These are phyloP conservation scores for Apistogramma diplotaenia DNA, from an alignment of 2,113 vertebrate genomes.

Conservation along the genomic window DNA sequence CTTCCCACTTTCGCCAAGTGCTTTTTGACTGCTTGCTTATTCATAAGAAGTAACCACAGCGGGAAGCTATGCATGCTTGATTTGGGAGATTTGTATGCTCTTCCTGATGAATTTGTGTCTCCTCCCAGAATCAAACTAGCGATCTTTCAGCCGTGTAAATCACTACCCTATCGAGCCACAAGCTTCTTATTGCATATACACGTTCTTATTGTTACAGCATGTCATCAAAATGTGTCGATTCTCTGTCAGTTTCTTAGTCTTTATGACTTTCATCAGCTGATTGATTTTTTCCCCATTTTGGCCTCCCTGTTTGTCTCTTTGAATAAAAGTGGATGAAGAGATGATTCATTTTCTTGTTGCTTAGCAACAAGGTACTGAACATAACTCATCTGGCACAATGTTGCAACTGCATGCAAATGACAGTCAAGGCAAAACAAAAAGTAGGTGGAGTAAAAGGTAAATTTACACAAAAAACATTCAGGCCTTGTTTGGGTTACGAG, in stretches of 20 bases:
- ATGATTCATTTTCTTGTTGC: not conserved
- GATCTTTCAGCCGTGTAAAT: not conserved
- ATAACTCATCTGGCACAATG: not conserved
- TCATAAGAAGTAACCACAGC: no score
- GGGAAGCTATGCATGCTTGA: no score
- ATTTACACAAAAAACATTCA: not conserved
- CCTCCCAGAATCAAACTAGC: no score
- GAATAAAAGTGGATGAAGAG: not conserved
- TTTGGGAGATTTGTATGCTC: no score
- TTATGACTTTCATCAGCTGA: not conserved
- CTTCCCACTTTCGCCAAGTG: no score
- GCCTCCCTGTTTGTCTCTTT: not conserved
- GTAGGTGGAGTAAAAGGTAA: not conserved
- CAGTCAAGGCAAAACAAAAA: not conserved
- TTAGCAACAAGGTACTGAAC: not conserved
- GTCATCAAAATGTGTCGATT: not conserved
- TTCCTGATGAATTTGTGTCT: no score
- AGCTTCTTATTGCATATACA: not conserved
- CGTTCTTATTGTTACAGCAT: not conserved
- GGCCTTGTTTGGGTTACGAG: rapidly evolving
- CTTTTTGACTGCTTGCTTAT: no score
- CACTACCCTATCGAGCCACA: no score
- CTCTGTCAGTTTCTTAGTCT: not conserved
- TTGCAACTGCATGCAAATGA: not conserved
- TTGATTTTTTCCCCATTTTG: rapidly evolving